These are phyloP conservation scores for Ochotona curzoniae DNA, from an alignment of 2,113 vertebrate species.

Conservation along the genomic window DNA sequence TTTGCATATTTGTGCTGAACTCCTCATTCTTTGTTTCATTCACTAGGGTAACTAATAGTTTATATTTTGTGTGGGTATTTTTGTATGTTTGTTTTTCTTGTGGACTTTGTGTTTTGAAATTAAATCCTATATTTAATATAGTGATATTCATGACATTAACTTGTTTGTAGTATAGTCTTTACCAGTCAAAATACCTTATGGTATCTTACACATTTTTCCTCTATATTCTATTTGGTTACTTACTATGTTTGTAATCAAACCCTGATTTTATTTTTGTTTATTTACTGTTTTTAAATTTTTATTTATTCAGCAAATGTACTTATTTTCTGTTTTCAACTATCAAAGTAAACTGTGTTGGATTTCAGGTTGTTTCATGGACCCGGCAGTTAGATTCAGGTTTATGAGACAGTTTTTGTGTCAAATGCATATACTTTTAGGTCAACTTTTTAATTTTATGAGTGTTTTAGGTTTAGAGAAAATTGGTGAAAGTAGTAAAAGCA, in stretches of 20 bases:
- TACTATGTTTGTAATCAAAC: background rate
- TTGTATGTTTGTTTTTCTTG: background rate
- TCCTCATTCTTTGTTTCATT: background rate
- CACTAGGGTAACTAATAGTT: background rate
- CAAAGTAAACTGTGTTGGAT: background rate
- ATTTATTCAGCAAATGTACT: background rate
- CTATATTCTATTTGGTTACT: background rate
- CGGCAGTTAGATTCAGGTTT: too few species aligned
- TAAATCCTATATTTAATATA: background rate
- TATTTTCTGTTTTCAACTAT: background rate
- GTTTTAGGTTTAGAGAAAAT: too few species aligned
- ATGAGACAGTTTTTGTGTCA: too few species aligned
- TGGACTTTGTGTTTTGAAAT: background rate
- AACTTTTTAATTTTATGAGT: too few species aligned
- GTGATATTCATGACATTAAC: background rate
- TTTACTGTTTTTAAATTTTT: background rate
- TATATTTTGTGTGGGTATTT: background rate
- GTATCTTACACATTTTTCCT: background rate
- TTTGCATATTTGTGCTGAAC: background rate
- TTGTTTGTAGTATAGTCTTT: background rate
- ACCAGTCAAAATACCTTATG: background rate
- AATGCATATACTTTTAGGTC: too few species aligned
- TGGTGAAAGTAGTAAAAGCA: too few species aligned
- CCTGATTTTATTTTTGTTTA: background rate
- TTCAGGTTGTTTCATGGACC: too few species aligned